Conservation (phyloP, 2,797 vertebrate species). For the Lacerta agilis region DNA sequence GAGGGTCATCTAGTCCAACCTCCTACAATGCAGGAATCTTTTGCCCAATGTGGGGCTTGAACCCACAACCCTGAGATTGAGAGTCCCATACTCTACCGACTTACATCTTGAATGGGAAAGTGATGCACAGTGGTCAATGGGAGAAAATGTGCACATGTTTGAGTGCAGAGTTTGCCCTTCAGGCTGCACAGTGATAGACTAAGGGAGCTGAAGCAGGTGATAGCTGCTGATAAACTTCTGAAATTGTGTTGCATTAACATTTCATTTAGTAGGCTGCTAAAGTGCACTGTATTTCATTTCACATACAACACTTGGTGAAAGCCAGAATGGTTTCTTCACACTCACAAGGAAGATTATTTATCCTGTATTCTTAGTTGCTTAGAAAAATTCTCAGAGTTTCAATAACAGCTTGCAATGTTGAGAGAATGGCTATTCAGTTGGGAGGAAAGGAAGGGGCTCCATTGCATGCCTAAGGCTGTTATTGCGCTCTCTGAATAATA, state of each 20-base stretch:
- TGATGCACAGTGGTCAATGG: constrained; percentile 1
- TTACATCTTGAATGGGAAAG: not conserved
- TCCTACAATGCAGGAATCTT: no score
- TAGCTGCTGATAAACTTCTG: constrained; percentile 41
- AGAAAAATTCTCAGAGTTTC: not conserved
- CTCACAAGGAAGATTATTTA: not conserved
- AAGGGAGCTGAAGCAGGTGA: constrained; percentile 45
- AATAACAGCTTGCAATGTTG: not conserved
- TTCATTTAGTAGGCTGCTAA: constrained; percentile 6
- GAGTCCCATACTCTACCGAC: no score
- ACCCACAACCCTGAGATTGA: no score
- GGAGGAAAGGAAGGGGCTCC: not conserved
- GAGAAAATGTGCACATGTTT: not conserved
- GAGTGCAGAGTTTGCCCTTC: constrained; percentile 35
- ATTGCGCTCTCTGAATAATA: not conserved
- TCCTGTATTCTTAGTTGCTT: not conserved
- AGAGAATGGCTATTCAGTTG: not conserved
- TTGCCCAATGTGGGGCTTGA: no score
- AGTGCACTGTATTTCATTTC: not conserved
- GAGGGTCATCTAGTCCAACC: no score
- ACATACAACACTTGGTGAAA: not conserved
- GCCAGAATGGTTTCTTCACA: not conserved
- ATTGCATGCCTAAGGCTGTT: not conserved
- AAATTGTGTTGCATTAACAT: constrained; percentile 5
- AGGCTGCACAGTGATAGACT: constrained; percentile 32